Percentiles rank a stretch among this genome's conserved stretches.
Conservation (phyloP, 2,888 invertebrate species). For the Agrochola litura region DNA sequence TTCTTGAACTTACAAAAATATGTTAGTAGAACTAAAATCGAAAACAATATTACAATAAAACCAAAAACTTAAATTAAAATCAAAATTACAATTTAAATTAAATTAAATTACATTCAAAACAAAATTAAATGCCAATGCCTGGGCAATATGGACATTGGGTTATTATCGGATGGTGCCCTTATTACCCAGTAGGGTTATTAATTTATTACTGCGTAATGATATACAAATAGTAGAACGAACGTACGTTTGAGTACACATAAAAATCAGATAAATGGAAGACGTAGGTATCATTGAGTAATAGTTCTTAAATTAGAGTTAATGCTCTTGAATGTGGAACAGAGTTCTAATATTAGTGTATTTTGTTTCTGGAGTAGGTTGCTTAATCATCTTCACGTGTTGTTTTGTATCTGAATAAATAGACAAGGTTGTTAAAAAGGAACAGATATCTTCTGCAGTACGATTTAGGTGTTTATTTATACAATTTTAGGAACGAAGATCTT, state of each 20-base stretch:
- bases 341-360: slow-evolving; percentile 48
- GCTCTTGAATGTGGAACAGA: slow-evolving; percentile 50
- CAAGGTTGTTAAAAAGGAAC: not conserved
- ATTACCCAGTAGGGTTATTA: not conserved
- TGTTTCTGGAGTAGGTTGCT: slow-evolving; percentile 43
- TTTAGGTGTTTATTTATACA: no score
- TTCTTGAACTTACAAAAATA: no score
- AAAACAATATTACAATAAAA: no score
- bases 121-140: no score
- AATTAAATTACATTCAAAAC: no score
- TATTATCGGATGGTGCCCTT: not conserved
- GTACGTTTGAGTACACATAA: slow-evolving; percentile 19
- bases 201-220: not conserved
- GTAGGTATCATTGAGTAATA: slow-evolving; percentile 50
- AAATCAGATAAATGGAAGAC: slow-evolving; percentile 32
- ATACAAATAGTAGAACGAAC: slow-evolving; percentile 9
- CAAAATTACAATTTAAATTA: no score
- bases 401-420: slow-evolving; percentile 8
- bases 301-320: slow-evolving; percentile 53
- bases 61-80: no score
- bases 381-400: slow-evolving; percentile 35
- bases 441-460: not conserved
- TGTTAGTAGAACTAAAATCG: no score
- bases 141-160: not conserved
- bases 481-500: no score